phyloP scores from a whole-genome alignment of 2,888 invertebrate genomes.

The Hartigia nigra region DNA sequence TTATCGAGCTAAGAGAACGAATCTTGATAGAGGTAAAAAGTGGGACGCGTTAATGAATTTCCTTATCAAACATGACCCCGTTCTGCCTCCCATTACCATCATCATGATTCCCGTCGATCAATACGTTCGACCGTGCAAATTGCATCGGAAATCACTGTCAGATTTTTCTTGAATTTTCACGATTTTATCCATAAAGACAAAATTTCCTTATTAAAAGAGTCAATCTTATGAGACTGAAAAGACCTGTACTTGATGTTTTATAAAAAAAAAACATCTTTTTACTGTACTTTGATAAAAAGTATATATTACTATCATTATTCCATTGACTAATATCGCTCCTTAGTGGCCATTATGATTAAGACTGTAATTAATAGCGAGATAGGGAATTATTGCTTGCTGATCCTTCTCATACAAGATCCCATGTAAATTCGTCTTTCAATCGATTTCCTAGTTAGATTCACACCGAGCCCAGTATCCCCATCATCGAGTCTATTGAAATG shows the following conservation, averaged over 20 bases:
- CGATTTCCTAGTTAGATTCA: background rate
- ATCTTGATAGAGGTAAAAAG: slow-evolving; percentile 31
- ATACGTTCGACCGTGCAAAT: background rate
- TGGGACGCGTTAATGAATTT: slow-evolving; percentile 60
- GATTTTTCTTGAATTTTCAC: too few species aligned
- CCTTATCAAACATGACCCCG: slow-evolving; percentile 53
- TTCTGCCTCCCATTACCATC: slow-evolving; percentile 27
- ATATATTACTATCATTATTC: too few species aligned
- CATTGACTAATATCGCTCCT: background rate
- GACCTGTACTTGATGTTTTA: too few species aligned
- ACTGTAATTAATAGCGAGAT: background rate
- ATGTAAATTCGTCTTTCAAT: background rate
- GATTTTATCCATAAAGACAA: too few species aligned
- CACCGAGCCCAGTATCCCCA: background rate
- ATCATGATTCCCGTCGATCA: slow-evolving; percentile 29
- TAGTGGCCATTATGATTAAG: background rate
- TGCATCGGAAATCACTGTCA: background rate
- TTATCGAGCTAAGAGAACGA: background rate
- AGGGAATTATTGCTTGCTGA: background rate
- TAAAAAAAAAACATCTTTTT: too few species aligned
- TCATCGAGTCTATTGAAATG: background rate
- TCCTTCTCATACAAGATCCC: background rate
- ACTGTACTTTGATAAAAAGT: too few species aligned
- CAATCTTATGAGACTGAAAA: too few species aligned
- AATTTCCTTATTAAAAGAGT: too few species aligned